Base-by-base conservation (phyloP, 2,113 vertebrate genomes). In the Acrocephalus kingi region DNA sequence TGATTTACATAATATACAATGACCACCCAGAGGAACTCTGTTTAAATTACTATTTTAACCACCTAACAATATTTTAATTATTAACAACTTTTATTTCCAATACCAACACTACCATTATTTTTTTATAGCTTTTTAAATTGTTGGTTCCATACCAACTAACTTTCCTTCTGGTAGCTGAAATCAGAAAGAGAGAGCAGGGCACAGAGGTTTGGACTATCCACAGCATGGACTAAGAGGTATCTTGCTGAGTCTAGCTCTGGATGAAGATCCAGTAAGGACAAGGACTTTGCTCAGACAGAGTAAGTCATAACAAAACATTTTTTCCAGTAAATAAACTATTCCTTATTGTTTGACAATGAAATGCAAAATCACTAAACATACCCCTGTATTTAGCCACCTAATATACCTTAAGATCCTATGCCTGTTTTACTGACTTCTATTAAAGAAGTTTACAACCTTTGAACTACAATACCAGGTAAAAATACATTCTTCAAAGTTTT, bases 201-300 rank as follows among this genome's bases (percentile, higher is more conserved):
- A 77, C 15, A 79, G 15, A 64, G 35, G 9, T 9, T 68, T 5
- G 16, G 13, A 49, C 51, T 63, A 62, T 3, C 39, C 43, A 41
- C 11, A 54, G 35, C 0, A 2, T 7, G 3, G 6, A 72, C 3
- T 25, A 78, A 41, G 7, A 69, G 4, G 11, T 33, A 52, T 15
- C 20, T 73, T 80, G 21, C 2, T n/a, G 9, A 66, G 30, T 68
- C 13, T 68, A 77, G 20, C 22, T 72, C 31, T 81, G 37, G 37
- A 33, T 46, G 21, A 24, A 83, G 37, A 84, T 18, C 28, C n/a
- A 81, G 24, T 37, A 11, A 37, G 11, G 11, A 13, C 0, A 3
- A 81, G 10, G 24, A 48, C 43, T 67, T 61, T 11, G 10, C 15
- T 41, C 62, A 76, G 13, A 67, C 4, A 79, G 41, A 48, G 4